Evolutionary conservation across 2,888 invertebrate species (phyloP), one percentile per base, ranked within the genome.

Genomic region (Diloba caeruleocephala): DNA sequence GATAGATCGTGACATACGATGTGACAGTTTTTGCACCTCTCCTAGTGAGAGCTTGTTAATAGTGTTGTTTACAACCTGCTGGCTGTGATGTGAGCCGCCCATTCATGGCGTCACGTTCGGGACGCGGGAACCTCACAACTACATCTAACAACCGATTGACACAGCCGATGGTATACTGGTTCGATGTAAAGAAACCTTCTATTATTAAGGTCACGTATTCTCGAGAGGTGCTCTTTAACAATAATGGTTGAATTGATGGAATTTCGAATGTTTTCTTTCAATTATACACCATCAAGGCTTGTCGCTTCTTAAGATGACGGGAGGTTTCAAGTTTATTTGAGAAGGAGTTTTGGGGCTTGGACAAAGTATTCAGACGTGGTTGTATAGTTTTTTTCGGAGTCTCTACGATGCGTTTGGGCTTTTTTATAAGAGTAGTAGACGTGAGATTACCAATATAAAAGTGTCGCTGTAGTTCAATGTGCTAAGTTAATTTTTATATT

Each of bases 21-120:
- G 81, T 79, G 88, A 85, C 81, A 86, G 81, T 85, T 84, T 86
- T 79, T 81, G 84, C 81, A 82, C 81, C 82, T 84, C 81, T 78
- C 52, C 67, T 67, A 73, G 86, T 83, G 78, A 85, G 83, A 81
- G 81, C 66, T 81, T 73, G 89, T 86, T 90, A 91, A 89, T 87
- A 82, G 80, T 63, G 67, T 69, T 90, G 90, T 92, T 91, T 89
- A 93, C 92, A 93, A 93, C 92, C 91, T 92, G 92, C 87, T 77
- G 78, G 74, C 79, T 72, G 78, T 82, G 79, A 68, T 71, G 56
- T 62, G 53, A 50, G 82, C 88, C 87, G 88, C 85, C 85, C n/a
- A 78, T 93, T 92, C 82, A 89, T 62, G 43, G 12, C 38, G 88
- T 92, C 92, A 93, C 92, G 92, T 92, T 75, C 88, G 76, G 75